Base-by-base conservation (phyloP, 2,797 vertebrate genomes). In the Avahi laniger region DNA sequence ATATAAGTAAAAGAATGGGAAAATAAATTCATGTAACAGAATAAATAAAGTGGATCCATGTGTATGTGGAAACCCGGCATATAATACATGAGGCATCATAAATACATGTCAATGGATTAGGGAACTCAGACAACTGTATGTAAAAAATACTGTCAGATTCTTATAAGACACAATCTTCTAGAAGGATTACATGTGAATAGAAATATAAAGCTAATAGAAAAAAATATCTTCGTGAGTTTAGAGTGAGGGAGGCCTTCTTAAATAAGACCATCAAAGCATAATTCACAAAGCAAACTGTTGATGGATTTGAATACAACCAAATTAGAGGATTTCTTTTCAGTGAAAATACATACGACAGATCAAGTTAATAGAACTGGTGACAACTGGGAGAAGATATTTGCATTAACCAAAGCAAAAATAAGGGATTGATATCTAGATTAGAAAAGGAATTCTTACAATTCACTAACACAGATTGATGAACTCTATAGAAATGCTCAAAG, bases 361-460 rank as follows among this genome's bases (percentile, higher is more conserved):
- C 72, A 91, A 65, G 11, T 78, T 43, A 73, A 43, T n/a, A 50
- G 85, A 48, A 61, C 41, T 67, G 30, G n/a, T 20, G 43, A 70
- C 43, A 73, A 26, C 28, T 28, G 10, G 41, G 18, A 63, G 67
- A 50, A 94, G 54, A 48, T 57, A 59, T 81, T 57, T 89, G 24
- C 33, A 57, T 59, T 91, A 67, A 81, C 30, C 52, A 76, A 50
- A 79, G 57, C 41, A 78, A 43, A 18, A 54, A 73, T 46, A 81
- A 72, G 30, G 38, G 54, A 59, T 52, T 76, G 54, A 61, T 54
- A 86, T 80, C 46, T 79, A 89, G 30, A 43, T 70, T 35, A 92
- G 59, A 65, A 86, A 85, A 94, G 12, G 13, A 89, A 76, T 95
- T 82, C 52, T 87, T 79, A 88, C 8, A 59, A 59, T 88, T 79